Base-by-base conservation (phyloP, 2,113 vertebrate genomes). In the Australoheros scitulus region DNA sequence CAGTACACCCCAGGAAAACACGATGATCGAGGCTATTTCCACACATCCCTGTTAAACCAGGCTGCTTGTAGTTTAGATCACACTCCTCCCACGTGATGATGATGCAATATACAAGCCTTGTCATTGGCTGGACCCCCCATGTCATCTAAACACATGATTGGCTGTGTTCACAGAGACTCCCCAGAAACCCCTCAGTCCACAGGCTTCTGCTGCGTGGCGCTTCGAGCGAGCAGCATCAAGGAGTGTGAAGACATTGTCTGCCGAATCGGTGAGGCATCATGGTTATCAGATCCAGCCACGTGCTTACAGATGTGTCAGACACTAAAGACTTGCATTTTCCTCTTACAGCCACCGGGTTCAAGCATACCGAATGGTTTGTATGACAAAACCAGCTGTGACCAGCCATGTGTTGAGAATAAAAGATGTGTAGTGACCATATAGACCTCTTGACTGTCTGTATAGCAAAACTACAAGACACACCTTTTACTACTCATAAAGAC, bases 351-450 rank as follows among this genome's bases (percentile, higher is more conserved):
- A 90, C 96, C 80, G 97, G 97, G 1, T 97, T 97, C 77, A 96
- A 96, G 85, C 96, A 95, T 50, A 97, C 96, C 0, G 96, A 97
- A 82, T 96, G 96, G 96, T 97, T 96, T 79, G 96, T 97, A 78
- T 97, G 92, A 97, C 41, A 79, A 52, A 18, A 17, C 5, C 7
- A 18, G 58, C 41, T 36, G 17, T 32, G 10, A 3, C 3, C 4
- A 8, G 26, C 5, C 2, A 0, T 60, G 10, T 32, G 2, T 20
- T 82, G 68, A 86, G 83, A 87, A 82, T 91, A 88, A 91, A 83
- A 34, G 10, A 88, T 50, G 17, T 75, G 38, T 59, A 8, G 26
- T 63, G 2, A 64, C 0, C 3, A 8, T 5, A 20, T 3, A 24
- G 22, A 55, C 17, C 26, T 55, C 3, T 4, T 83, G n/a, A 76